These are phyloP conservation scores for Batillaria attramentaria DNA, from an alignment of 1,140 invertebrate species.

Conservation along the genomic window DNA sequence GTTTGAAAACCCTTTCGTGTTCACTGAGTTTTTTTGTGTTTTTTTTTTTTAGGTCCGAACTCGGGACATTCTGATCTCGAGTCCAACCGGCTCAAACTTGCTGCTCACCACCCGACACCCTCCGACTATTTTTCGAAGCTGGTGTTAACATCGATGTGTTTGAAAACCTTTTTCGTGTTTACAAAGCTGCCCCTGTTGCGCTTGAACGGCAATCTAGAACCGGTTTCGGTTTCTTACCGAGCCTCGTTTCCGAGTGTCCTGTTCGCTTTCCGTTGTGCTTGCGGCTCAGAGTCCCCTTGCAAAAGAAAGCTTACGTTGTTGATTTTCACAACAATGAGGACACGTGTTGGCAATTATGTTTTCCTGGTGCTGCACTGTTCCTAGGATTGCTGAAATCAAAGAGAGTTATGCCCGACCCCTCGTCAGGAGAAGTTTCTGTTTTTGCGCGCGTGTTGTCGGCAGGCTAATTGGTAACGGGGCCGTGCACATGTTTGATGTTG, in stretches of 20 bases:
- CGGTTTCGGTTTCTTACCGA: neutral
- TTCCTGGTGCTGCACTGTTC: too few relatives aligned
- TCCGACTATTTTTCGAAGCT: neutral
- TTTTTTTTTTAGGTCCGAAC: too few relatives aligned
- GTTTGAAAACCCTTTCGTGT: too few relatives aligned
- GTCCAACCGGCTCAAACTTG: neutral
- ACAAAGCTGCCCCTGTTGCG: conserved; percentile 10
- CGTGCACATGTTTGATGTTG: too few relatives aligned
- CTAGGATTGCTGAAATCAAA: too few relatives aligned
- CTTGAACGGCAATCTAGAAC: neutral
- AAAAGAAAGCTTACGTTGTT: neutral
- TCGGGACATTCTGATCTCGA: neutral
- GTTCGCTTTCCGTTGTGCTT: neutral
- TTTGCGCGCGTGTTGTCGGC: too few relatives aligned
- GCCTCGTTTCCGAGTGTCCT: neutral
- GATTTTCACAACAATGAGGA: conserved; percentile 6
- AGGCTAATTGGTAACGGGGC: too few relatives aligned
- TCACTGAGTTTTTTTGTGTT: too few relatives aligned
- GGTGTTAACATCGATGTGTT: neutral
- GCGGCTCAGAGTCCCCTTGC: neutral
- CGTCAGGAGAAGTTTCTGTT: too few relatives aligned
- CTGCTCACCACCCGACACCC: too few relatives aligned
- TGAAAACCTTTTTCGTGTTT: too few relatives aligned
- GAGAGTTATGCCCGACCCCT: too few relatives aligned
- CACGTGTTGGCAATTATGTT: conserved; percentile 6